These are phyloP conservation scores for Montipora capitata DNA, from an alignment of 92 coral and sea anemone genomes.

Conservation along the genomic window DNA sequence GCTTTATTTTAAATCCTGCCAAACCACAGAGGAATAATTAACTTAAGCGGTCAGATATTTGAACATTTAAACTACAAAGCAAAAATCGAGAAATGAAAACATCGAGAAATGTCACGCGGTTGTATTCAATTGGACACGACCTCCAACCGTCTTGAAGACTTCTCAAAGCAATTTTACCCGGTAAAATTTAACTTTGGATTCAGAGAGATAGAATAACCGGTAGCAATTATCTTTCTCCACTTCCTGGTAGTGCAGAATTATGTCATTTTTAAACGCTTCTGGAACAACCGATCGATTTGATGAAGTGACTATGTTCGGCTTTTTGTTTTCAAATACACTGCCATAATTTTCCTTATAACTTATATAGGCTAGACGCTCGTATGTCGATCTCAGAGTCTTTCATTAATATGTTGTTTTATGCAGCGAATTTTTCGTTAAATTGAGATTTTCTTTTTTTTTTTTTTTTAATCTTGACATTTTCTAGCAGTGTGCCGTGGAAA, in stretches of 20 bases:
- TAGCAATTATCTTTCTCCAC: not conserved
- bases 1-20: not conserved
- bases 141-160: not conserved
- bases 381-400: not conserved
- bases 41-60: constrained; percentile 4
- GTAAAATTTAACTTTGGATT: not conserved
- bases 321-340: constrained; percentile 8
- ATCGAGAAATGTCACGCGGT: constrained; percentile 45
- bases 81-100: constrained; percentile 9
- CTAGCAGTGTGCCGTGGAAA: not conserved
- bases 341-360: not conserved
- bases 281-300: not conserved
- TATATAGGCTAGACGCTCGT: not conserved
- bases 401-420: not conserved
- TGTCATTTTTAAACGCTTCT: constrained; percentile 15
- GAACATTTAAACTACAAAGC: no score
- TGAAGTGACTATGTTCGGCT: not conserved
- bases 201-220: not conserved
- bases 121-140: not conserved
- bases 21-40: constrained; percentile 1
- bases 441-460: not conserved
- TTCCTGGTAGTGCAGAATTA: not conserved
- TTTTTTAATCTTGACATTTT: not conserved
- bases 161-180: constrained; percentile 8
- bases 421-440: not conserved